Evolutionary conservation across 2,113 vertebrate species (phyloP).

Genomic region (Boleophthalmus pectinirostris): DNA sequence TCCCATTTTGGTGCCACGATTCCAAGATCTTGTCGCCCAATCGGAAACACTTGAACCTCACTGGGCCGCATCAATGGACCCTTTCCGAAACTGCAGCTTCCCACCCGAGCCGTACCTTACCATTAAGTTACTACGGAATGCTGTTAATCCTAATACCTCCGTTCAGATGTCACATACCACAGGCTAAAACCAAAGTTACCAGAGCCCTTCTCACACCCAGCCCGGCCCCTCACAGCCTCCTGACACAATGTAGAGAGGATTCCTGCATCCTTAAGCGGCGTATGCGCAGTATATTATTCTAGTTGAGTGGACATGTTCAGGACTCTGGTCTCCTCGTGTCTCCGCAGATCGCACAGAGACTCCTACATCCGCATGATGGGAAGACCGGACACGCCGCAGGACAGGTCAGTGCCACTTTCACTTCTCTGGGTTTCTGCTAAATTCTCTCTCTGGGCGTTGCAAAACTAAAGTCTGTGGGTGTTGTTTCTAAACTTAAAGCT

Average conservation of each 20-base stretch:
- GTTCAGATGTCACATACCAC: background rate
- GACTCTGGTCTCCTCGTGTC: background rate
- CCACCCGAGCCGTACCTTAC: background rate
- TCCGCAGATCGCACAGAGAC: slow-evolving; percentile 31
- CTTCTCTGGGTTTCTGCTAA: background rate
- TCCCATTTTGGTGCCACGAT: too few species aligned
- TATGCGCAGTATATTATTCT: background rate
- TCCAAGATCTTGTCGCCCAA: too few species aligned
- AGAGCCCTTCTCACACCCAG: background rate
- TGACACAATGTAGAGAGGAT: slow-evolving; percentile 9
- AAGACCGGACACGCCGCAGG: slow-evolving; percentile 36
- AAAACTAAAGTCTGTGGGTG: background rate
- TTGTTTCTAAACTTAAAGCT: background rate
- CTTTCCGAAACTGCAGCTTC: background rate
- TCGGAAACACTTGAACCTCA: slow-evolving; percentile 8
- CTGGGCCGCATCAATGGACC: background rate
- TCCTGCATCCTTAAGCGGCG: slow-evolving; percentile 19
- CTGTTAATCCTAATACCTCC: background rate
- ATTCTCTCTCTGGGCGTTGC: background rate
- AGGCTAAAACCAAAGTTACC: background rate
- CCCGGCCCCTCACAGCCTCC: slow-evolving; percentile 1
- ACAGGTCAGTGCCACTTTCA: slow-evolving; percentile 53
- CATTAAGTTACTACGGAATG: background rate
- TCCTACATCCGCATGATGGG: slow-evolving; percentile 49
- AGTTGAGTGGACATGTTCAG: slow-evolving; percentile 1